Evolutionary conservation across 2,888 invertebrate species (phyloP), one percentile per base, ranked within the genome.

Genomic region (Sialis fuliginosa): DNA sequence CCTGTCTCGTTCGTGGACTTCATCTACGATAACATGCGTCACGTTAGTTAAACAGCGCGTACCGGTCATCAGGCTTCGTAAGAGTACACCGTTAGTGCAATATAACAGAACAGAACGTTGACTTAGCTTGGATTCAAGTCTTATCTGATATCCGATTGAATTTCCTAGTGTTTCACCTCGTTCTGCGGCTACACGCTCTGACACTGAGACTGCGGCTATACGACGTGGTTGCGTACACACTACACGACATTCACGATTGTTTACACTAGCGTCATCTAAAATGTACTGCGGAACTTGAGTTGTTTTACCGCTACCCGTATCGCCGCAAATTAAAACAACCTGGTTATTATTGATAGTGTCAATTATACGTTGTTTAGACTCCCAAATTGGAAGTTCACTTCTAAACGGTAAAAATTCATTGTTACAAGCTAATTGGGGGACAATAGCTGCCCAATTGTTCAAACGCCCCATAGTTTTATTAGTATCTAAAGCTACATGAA

Each of bases 271-370:
- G 62, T 87, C 74, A 56, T 95, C 90, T 51, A 97, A 65, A 53
- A 97, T 78, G 57, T 84, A 87, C 59, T 97, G 96, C 0, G 96
- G 95, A 39, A 97, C 75, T 71, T 95, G 95, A 0, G 95, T 95
- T 0, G 93, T 92, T 71, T 95, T 95, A 1, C 95, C 95, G 47
- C 86, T 88, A 0, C 93, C 95, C 0, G 95, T 93, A 54, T 90
- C 88, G 0, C 86, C 85, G 5, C 78, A 75, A 22, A 91, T 74
- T 53, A 85, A 75, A 22, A 81, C 62, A n/a, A 83, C 77, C 69
- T 81, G 76, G 58, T 83, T 77, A 12, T 71, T 67, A 44, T 70
- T 65, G 43, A 87, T 73, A 4, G 75, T 70, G 49, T 78, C 71
- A 6, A 87, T 61, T 44, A 91, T 76, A 31, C 77, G 72, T 5